phyloP scores from a whole-genome alignment of 2,888 invertebrate species.

The Troilus luridus region DNA sequence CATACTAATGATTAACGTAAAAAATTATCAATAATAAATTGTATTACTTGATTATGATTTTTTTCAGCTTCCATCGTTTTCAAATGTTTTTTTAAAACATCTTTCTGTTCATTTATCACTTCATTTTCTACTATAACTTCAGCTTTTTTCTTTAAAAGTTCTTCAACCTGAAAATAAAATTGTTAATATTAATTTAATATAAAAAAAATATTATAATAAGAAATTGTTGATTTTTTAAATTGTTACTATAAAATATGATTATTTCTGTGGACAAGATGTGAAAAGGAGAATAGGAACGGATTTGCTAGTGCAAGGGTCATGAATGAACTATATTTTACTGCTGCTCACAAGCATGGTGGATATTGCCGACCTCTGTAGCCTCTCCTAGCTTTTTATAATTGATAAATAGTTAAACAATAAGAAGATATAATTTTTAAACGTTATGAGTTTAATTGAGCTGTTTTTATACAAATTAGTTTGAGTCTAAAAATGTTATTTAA shows the following conservation, averaged over 20 bases:
- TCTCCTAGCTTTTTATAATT: too few species aligned
- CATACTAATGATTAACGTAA: background rate
- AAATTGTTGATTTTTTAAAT: background rate
- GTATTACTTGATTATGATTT: conserved; percentile 72
- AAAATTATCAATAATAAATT: conserved; percentile 25
- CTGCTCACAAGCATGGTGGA: too few species aligned
- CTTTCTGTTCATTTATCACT: conserved; percentile 69
- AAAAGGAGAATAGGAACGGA: background rate
- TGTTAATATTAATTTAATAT: background rate
- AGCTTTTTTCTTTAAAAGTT: conserved; percentile 71
- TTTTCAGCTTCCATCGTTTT: conserved; percentile 73
- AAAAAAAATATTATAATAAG: background rate
- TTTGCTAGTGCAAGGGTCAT: too few species aligned
- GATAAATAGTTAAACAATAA: too few species aligned
- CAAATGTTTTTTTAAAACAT: conserved; percentile 71
- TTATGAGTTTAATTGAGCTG: too few species aligned
- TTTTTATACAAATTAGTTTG: too few species aligned
- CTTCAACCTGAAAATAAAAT: conserved; percentile 69
- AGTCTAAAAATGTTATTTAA: too few species aligned
- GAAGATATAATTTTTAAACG: too few species aligned
- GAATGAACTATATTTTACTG: too few species aligned
- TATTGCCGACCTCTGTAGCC: too few species aligned
- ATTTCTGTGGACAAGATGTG: background rate
- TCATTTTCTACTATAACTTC: conserved; percentile 71
- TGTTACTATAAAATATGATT: background rate